phyloP scores from a whole-genome alignment of 2,113 vertebrate species.

The Psephotus haematonotus region DNA sequence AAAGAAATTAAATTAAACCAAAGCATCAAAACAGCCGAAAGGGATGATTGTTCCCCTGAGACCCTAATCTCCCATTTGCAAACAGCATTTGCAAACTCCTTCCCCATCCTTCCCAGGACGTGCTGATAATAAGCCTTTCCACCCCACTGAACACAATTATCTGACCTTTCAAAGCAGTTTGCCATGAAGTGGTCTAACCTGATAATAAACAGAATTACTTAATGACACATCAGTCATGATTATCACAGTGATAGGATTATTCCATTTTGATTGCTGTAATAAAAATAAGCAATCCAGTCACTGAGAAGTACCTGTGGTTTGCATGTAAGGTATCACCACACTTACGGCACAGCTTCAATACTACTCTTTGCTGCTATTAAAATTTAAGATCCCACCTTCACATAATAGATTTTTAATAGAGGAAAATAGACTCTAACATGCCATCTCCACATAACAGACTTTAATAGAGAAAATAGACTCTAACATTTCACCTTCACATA shows the following conservation, averaged over 20 bases:
- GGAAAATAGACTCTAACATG: background rate
- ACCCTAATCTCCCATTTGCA: constrained; percentile 74
- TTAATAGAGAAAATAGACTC: background rate
- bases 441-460: background rate
- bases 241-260: constrained; percentile 8
- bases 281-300: background rate
- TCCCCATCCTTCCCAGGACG: constrained; percentile 64
- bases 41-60: constrained; percentile 66
- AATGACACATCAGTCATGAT: constrained; percentile 68
- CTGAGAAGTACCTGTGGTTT: background rate
- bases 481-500: background rate
- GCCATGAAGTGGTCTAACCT: constrained; percentile 64
- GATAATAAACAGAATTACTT: constrained; percentile 69
- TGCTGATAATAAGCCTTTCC: constrained; percentile 71
- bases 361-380: background rate
- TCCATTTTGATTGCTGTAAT: background rate
- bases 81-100: constrained; percentile 67
- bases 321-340: background rate
- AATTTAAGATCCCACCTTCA: background rate
- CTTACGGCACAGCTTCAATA: background rate
- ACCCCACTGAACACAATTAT: constrained; percentile 74
- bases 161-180: constrained; percentile 71
- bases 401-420: background rate
- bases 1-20: constrained; percentile 64
- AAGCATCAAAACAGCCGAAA: constrained; percentile 62